Evolutionary conservation across 2,888 invertebrate genomes (phyloP).

Genomic region (Ypsolopha sequella): DNA sequence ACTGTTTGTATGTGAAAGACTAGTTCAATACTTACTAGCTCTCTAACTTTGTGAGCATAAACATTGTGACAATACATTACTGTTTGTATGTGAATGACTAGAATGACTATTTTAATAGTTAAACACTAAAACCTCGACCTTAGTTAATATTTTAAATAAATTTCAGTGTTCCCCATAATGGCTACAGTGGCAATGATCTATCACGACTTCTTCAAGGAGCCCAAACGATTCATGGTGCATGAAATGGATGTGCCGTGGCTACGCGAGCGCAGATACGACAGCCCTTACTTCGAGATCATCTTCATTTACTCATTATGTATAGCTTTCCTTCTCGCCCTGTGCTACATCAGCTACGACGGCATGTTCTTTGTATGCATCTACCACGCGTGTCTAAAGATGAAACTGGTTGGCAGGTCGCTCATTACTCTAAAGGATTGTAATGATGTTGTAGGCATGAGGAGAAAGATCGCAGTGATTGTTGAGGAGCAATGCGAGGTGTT

Average conservation of each 20-base stretch:
- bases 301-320: constrained; percentile 10
- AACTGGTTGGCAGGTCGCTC: constrained; percentile 11
- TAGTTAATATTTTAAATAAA: no score
- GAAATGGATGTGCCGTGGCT: constrained; percentile 10
- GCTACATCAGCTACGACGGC: constrained; percentile 18
- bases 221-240: constrained; percentile 16
- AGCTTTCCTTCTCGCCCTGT: constrained; percentile 8
- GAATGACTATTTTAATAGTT: no score
- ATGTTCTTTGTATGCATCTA: constrained; percentile 15
- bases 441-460: constrained; percentile 9
- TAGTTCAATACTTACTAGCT: no score
- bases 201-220: no score
- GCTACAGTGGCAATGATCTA: no score
- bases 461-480: constrained; percentile 12
- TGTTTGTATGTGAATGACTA: no score
- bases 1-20: no score
- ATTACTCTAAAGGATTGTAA: constrained; percentile 7
- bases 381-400: constrained; percentile 16
- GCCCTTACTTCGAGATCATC: constrained; percentile 14
- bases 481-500: constrained; percentile 12
- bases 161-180: no score
- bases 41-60: no score
- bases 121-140: no score
- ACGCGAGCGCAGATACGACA: constrained; percentile 12
- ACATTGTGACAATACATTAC: no score